phyloP scores from a whole-genome alignment of 2,888 invertebrate genomes.

The Pandemis cinnamomeana region DNA sequence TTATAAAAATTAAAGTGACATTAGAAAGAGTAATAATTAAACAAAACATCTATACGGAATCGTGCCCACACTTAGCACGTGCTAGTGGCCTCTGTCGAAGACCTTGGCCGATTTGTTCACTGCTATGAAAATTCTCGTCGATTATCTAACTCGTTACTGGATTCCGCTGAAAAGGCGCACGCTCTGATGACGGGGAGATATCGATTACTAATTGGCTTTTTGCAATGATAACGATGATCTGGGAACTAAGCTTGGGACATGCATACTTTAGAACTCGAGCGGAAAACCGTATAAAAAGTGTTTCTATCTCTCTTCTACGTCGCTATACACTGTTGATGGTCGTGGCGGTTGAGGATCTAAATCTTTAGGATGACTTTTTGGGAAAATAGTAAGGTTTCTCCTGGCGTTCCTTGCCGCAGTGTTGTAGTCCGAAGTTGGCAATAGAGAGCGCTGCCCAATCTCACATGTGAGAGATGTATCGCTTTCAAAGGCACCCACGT shows the following conservation, averaged over 20 bases:
- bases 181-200: conserved; percentile 27
- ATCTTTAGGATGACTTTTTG: no score
- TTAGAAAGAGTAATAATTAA: not conserved
- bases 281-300: not conserved
- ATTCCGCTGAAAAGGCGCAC: conserved; percentile 30
- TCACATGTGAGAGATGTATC: no score
- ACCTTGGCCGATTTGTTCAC: conserved; percentile 69
- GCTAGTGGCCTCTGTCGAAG: conserved; percentile 55
- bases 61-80: conserved; percentile 43
- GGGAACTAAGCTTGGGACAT: not conserved
- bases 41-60: not conserved
- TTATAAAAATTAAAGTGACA: no score
- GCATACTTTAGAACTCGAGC: not conserved
- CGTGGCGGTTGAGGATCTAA: no score
- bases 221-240: conserved; percentile 17
- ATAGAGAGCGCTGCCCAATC: no score
- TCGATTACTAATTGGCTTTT: conserved; percentile 33
- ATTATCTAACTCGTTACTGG: conserved; percentile 13
- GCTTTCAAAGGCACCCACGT: no score
- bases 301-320: no score
- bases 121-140: conserved; percentile 54
- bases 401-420: no score
- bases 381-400: no score
- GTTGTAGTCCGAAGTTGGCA: no score
- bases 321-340: no score